Conservation (phyloP, 2,888 invertebrate genomes). For the Oscheius sp. region DNA sequence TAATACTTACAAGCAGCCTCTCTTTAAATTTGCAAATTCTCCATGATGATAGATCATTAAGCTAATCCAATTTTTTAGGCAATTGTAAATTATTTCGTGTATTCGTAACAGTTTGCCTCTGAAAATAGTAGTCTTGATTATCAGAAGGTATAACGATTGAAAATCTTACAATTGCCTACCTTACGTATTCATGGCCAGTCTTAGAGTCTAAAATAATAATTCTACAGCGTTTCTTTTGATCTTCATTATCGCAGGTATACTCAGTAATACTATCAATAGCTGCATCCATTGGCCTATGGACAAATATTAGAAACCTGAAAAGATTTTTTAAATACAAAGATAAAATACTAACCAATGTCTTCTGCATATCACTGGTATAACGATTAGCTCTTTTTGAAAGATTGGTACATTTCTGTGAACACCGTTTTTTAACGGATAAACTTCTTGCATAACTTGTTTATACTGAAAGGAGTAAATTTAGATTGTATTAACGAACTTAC, state of each 20-base stretch:
- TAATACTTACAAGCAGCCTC: constrained; percentile 1
- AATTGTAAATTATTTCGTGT: neutral
- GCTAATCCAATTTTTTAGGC: neutral
- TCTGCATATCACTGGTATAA: neutral
- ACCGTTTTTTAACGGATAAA: neutral
- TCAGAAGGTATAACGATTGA: neutral
- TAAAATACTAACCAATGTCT: neutral
- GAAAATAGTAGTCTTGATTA: neutral
- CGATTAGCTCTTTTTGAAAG: constrained; percentile 9
- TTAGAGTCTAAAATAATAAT: constrained; percentile 11
- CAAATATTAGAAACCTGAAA: neutral
- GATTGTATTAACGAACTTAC: too few species aligned
- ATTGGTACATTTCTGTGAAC: neutral
- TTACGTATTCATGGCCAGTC: neutral
- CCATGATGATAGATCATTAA: neutral
- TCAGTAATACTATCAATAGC: neutral
- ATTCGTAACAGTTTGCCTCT: neutral
- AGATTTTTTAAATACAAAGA: neutral
- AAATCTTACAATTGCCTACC: neutral
- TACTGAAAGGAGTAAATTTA: too few species aligned
- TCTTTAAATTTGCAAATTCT: neutral
- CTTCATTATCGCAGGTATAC: neutral
- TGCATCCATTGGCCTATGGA: constrained; percentile 3
- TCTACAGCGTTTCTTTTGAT: neutral
- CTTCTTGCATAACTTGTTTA: neutral